Conservation (phyloP, 2,888 invertebrate species). For the Hydropsyche betteni region DNA sequence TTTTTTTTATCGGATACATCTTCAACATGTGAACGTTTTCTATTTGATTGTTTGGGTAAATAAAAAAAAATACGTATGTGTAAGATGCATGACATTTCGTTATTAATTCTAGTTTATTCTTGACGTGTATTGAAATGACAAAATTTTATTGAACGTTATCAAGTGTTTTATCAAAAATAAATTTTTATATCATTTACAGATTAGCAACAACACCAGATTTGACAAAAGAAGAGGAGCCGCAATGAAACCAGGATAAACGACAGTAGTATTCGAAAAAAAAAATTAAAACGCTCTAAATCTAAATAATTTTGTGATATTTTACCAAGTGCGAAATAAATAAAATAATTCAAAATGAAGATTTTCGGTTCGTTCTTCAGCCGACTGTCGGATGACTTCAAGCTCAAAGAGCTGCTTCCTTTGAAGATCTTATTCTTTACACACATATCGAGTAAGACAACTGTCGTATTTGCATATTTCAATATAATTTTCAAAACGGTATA, state of each 20-base stretch:
- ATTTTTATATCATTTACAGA: neutral
- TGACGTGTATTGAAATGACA: no score
- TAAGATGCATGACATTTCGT: no score
- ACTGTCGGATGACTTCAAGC: constrained; percentile 75
- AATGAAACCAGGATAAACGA: constrained; percentile 35
- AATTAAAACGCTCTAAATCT: constrained; percentile 22
- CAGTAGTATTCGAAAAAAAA: constrained; percentile 12
- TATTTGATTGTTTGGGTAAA: no score
- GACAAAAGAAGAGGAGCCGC: neutral
- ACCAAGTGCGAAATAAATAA: neutral
- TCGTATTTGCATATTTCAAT: no score
- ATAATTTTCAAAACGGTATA: no score
- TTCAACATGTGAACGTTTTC: no score
- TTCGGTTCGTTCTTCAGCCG: constrained; percentile 71
- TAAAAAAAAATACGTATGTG: no score
- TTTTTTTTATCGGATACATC: no score
- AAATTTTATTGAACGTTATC: no score
- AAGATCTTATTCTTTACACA: constrained; percentile 82
- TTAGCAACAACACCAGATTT: neutral
- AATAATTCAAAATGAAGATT: constrained; percentile 65
- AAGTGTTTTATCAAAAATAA: no score
- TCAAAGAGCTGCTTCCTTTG: constrained; percentile 76
- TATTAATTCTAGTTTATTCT: no score
- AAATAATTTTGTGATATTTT: no score
- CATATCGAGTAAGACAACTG: constrained; percentile 74